phyloP scores from a whole-genome alignment of 2,888 invertebrate species.

The Caenorhabditis sulstoni region DNA sequence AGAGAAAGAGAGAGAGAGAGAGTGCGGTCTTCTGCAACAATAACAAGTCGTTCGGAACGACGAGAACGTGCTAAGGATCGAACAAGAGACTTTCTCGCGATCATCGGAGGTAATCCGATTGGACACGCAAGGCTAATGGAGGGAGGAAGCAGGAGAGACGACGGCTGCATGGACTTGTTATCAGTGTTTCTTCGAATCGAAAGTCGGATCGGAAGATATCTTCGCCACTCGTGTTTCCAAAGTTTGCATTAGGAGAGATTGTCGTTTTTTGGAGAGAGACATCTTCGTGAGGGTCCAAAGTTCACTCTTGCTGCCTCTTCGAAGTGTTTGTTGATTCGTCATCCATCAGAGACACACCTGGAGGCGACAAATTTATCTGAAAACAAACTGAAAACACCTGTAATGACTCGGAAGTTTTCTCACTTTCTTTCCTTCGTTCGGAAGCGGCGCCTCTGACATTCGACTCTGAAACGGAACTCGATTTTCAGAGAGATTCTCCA shows the following conservation, averaged over 20 bases:
- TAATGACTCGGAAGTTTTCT: background rate
- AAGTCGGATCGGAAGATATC: too few relatives aligned
- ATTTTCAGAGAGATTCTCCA: background rate
- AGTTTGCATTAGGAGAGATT: too few relatives aligned
- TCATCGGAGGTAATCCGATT: slow-evolving; percentile 40
- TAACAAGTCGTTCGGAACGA: slow-evolving; percentile 60
- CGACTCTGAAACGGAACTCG: slow-evolving; percentile 13
- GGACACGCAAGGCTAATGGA: slow-evolving; percentile 32
- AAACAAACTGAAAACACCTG: background rate
- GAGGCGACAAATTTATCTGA: slow-evolving; percentile 43
- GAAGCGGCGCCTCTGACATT: slow-evolving; percentile 16
- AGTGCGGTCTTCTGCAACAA: slow-evolving; percentile 47
- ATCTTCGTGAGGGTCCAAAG: slow-evolving; percentile 1
- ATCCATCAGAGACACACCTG: slow-evolving; percentile 50
- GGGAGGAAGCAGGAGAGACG: slow-evolving; percentile 17
- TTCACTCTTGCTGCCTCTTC: slow-evolving; percentile 2
- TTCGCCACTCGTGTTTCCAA: too few relatives aligned
- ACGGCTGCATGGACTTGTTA: too few relatives aligned
- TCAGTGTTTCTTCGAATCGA: too few relatives aligned
- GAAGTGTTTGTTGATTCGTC: slow-evolving; percentile 21
- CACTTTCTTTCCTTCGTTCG: slow-evolving; percentile 18
- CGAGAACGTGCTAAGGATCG: slow-evolving; percentile 20
- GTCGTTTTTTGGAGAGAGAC: too few relatives aligned
- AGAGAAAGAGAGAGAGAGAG: slow-evolving; percentile 18
- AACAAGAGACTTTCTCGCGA: slow-evolving; percentile 48